Conservation (phyloP, 2,888 invertebrate genomes). For the Nephrotoma appendiculata region DNA sequence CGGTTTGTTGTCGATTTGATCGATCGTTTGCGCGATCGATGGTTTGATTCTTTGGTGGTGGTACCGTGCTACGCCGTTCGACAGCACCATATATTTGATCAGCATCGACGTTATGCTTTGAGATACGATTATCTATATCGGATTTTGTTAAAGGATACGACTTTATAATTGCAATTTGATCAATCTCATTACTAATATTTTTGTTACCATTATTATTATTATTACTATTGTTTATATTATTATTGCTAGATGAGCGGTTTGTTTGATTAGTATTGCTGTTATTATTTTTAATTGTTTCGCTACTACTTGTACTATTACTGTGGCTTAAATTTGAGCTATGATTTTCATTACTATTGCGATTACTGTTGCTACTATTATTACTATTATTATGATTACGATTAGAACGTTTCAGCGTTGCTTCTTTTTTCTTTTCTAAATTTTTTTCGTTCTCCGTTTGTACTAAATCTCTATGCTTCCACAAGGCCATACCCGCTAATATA, state of each 20-base stretch:
- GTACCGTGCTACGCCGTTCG: background rate
- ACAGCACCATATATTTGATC: background rate
- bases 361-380: background rate
- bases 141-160: slow-evolving; percentile 9
- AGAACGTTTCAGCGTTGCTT: slow-evolving; percentile 3
- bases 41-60: background rate
- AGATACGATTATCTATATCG: slow-evolving; percentile 7
- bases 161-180: slow-evolving; percentile 1
- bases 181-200: background rate
- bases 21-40: background rate
- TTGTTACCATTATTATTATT: background rate
- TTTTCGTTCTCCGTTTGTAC: slow-evolving; percentile 52
- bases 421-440: slow-evolving; percentile 13
- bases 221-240: slow-evolving; percentile 1
- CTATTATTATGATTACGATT: background rate
- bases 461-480: slow-evolving; percentile 74
- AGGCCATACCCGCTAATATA: slow-evolving; percentile 71
- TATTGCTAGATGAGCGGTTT: background rate
- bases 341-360: background rate
- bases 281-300: slow-evolving; percentile 10
- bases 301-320: slow-evolving; percentile 9
- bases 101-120: background rate
- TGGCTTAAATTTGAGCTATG: background rate
- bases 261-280: background rate
- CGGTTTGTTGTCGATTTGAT: background rate